Conservation (phyloP, 2,113 vertebrate species). For the Percina caprodes region DNA sequence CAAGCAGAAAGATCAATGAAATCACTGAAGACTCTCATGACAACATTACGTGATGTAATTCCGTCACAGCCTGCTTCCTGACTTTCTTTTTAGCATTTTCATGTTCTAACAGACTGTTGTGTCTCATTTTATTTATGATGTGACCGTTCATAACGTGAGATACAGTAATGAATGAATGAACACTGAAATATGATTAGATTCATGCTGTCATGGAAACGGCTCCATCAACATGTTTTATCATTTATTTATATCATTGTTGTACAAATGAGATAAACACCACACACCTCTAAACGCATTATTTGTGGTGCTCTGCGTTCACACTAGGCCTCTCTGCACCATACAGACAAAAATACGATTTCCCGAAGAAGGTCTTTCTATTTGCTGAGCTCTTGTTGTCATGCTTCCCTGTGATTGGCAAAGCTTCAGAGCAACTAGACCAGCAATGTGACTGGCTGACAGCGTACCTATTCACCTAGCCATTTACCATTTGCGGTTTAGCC, state of each 20-base stretch:
- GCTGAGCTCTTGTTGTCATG: background rate
- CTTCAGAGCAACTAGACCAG: background rate
- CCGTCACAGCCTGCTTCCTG: background rate
- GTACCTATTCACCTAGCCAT: background rate
- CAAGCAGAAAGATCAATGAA: constrained; percentile 24
- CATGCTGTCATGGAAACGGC: no score
- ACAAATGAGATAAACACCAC: background rate
- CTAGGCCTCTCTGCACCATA: background rate
- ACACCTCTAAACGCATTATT: background rate
- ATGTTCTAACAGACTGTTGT: background rate
- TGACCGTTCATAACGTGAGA: background rate
- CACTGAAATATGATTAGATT: background rate
- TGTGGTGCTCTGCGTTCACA: background rate
- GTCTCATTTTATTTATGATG: background rate
- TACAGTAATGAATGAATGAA: background rate
- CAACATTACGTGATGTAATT: background rate
- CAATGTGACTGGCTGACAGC: background rate
- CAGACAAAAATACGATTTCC: background rate
- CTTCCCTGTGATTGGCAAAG: background rate
- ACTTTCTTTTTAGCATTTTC: background rate
- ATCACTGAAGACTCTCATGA: background rate
- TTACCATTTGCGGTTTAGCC: no score
- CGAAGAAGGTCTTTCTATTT: background rate
- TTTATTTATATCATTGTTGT: background rate
- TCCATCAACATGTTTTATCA: background rate